Conservation (phyloP, 2,888 invertebrate species). For the Pollenia labialis region DNA sequence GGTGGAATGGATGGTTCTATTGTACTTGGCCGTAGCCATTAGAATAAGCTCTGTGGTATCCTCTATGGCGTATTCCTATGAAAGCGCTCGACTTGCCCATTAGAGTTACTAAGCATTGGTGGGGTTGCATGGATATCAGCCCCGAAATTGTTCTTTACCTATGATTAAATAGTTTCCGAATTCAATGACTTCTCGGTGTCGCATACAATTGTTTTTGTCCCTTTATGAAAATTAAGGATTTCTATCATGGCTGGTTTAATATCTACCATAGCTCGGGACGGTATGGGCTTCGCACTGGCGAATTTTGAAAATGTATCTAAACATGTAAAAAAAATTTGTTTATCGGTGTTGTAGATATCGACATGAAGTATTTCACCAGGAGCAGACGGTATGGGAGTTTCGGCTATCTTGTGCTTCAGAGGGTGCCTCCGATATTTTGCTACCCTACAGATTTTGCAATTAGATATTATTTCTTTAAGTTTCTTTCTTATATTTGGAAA, state of each 20-base stretch:
- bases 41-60: not conserved
- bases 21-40: not conserved
- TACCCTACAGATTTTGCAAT: not conserved
- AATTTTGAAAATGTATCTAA: constrained; percentile 6
- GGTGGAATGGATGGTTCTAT: not conserved
- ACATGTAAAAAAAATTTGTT: not conserved
- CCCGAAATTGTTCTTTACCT: not conserved
- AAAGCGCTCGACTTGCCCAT: not conserved
- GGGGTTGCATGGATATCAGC: too few species aligned
- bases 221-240: constrained; percentile 23
- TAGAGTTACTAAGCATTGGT: constrained; percentile 2
- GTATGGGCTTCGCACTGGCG: not conserved
- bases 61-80: not conserved
- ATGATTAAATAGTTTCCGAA: constrained; percentile 7
- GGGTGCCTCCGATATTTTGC: too few species aligned
- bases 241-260: not conserved
- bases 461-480: constrained; percentile 1
- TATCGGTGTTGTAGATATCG: not conserved
- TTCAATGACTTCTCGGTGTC: constrained; percentile 4
- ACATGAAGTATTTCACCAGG: not conserved
- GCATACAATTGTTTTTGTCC: constrained; percentile 2
- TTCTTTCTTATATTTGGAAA: constrained; percentile 40
- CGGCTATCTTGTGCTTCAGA: not conserved
- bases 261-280: not conserved
- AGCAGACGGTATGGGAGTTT: not conserved